These are phyloP conservation scores for Capromys pilorides DNA, from an alignment of 2,797 vertebrate genomes.

Conservation along the genomic window DNA sequence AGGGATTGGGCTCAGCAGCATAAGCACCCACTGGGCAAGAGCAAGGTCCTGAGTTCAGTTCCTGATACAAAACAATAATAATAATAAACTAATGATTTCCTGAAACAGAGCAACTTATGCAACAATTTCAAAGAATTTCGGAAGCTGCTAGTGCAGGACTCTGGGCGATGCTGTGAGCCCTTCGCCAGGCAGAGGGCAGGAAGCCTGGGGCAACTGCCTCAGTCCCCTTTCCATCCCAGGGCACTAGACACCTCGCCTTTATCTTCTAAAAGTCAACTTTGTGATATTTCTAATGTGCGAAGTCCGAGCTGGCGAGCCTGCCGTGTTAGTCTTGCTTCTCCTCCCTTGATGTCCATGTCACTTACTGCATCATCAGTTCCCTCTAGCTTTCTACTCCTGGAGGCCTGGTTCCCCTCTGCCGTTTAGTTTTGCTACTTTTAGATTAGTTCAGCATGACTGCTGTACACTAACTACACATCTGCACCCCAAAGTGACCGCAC, in stretches of 20 bases:
- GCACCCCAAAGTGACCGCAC: constrained; percentile 36
- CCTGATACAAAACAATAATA: no score
- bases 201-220: neutral
- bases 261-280: neutral
- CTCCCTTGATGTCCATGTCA: neutral
- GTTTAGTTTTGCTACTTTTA: constrained; percentile 34
- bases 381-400: neutral
- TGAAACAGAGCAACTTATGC: neutral
- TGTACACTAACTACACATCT: neutral
- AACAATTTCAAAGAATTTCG: constrained; percentile 34
- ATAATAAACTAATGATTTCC: no score
- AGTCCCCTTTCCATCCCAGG: neutral
- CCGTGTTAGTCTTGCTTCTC: neutral
- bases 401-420: constrained; percentile 50
- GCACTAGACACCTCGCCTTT: neutral
- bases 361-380: constrained; percentile 14
- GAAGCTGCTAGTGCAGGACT: neutral
- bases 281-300: neutral
- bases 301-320: neutral
- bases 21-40: no score
- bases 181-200: neutral
- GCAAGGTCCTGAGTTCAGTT: no score
- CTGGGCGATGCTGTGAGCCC: neutral
- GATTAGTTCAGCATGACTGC: constrained; percentile 50
- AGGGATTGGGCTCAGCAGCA: no score